A percentile compares a stretch with the other conserved stretches of the same genome.
Evolutionary conservation across 2,797 vertebrate genomes (phyloP).

Genomic region (Champsocephalus esox): DNA sequence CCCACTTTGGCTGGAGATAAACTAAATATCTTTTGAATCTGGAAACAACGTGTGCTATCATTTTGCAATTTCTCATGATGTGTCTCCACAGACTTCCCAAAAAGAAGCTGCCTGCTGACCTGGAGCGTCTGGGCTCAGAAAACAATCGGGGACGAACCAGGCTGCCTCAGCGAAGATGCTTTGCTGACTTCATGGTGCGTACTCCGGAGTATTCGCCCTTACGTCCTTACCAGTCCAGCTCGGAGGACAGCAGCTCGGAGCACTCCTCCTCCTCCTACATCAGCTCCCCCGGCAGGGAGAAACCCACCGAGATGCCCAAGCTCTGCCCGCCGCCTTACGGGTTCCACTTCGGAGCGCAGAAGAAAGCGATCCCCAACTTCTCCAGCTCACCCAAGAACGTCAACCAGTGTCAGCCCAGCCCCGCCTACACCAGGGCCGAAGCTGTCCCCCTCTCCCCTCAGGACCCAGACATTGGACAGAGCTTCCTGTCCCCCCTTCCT

Average conservation of each 20-base stretch:
- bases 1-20: too few species aligned
- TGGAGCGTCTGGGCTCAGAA: conserved; percentile 58
- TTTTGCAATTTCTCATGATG: background rate
- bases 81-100: conserved; percentile 82
- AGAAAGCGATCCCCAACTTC: conserved; percentile 52
- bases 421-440: conserved; percentile 11
- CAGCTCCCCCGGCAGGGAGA: conserved; percentile 79
- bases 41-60: too few species aligned
- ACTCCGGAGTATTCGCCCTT: conserved; percentile 82
- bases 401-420: conserved; percentile 48
- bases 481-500: conserved; percentile 55
- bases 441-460: conserved; percentile 54
- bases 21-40: too few species aligned
- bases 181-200: conserved; percentile 82
- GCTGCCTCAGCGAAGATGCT: conserved; percentile 80
- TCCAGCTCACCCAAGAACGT: conserved; percentile 55
- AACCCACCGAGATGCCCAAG: conserved; percentile 76
- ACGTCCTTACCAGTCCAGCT: conserved; percentile 85
- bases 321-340: conserved; percentile 85
- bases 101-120: conserved; percentile 68
- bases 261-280: conserved; percentile 87
- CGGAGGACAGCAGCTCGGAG: conserved; percentile 91
- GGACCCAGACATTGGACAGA: conserved; percentile 60
- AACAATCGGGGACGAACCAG: conserved; percentile 77
- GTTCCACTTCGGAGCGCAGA: conserved; percentile 75